A percentile compares a stretch with the other conserved stretches of the same genome.
Conservation (phyloP, 2,888 invertebrate genomes). For the Trissolcus brochymenae region DNA sequence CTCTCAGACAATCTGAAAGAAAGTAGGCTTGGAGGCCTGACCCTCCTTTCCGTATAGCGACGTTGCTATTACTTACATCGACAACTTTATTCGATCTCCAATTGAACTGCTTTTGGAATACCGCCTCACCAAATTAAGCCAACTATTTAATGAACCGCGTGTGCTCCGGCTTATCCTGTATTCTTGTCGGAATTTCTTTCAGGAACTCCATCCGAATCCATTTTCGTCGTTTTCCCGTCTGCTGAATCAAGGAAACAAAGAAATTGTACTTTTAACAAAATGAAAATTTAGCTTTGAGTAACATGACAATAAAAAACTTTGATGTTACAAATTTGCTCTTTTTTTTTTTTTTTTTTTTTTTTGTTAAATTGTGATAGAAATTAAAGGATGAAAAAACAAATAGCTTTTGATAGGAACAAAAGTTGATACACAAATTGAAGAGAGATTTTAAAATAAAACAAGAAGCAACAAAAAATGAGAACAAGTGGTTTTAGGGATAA, state of each 20-base stretch:
- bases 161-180: slow-evolving; percentile 16
- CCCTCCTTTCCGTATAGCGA: slow-evolving; percentile 67
- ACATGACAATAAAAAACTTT: too few species aligned
- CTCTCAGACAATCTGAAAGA: slow-evolving; percentile 63
- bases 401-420: too few species aligned
- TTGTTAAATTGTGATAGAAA: too few species aligned
- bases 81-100: slow-evolving; percentile 55
- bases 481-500: slow-evolving; percentile 1
- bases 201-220: slow-evolving; percentile 15
- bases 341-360: too few species aligned
- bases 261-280: too few species aligned
- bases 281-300: too few species aligned
- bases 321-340: too few species aligned
- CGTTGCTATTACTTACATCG: slow-evolving; percentile 61
- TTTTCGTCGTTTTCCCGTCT: background rate
- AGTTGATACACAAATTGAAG: too few species aligned
- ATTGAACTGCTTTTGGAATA: slow-evolving; percentile 36
- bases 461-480: background rate
- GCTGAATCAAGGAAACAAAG: too few species aligned
- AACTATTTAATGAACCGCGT: slow-evolving; percentile 28
- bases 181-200: slow-evolving; percentile 20
- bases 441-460: too few species aligned
- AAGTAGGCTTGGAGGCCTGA: slow-evolving; percentile 70
- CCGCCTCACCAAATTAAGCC: slow-evolving; percentile 28
- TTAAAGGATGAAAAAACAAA: too few species aligned